Base-by-base conservation (phyloP, 2,113 vertebrate genomes). In the Perca schrenkii region DNA sequence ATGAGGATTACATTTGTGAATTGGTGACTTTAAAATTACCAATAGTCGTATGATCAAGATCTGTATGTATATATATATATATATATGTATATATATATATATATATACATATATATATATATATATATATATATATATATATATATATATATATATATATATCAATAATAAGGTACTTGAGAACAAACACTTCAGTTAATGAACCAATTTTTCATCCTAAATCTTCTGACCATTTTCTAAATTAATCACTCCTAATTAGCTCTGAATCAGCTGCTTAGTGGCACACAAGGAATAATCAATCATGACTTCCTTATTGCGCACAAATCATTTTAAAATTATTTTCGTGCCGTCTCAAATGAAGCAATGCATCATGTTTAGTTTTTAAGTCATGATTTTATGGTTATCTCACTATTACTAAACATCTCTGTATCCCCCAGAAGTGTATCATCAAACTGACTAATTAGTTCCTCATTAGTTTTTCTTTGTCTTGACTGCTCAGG, bases 191-290 rank as follows among this genome's bases (percentile, higher is more conserved):
- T 64, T 63, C 40, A 53, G 47, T 72, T 61, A 79, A 81, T 82
- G 31, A 67, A 75, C n/a, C 25, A 14, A 11, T 40, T 72, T 75
- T 74, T 52, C 56, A 75, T 57, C 19, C 46, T n/a, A 52, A 80
- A 73, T 76, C 57, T 66, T 72, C 12, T 56, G 77, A 86, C 15
- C 74, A 60, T 54, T 80, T 80, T 81, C n/a, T 52, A 68, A 83
- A 83, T 83, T 70, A 70, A 83, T 85, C 40, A 64, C 58, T 64
- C 17, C 13, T 82, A 82, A 87, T 84, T 79, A 71, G 66, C 49
- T 79, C 74, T 1, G 63, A 84, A 79, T 86, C 79, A 80, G 62
- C 47, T 83, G 43, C 64, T 74, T 58, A 78, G 84, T 82, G 83
- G n/a, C 69, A 83, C 57, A 67, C 63, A 22, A 57, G 14, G 4